Conservation (phyloP, 2,113 vertebrate genomes). For the Odocoileus virginianus region DNA sequence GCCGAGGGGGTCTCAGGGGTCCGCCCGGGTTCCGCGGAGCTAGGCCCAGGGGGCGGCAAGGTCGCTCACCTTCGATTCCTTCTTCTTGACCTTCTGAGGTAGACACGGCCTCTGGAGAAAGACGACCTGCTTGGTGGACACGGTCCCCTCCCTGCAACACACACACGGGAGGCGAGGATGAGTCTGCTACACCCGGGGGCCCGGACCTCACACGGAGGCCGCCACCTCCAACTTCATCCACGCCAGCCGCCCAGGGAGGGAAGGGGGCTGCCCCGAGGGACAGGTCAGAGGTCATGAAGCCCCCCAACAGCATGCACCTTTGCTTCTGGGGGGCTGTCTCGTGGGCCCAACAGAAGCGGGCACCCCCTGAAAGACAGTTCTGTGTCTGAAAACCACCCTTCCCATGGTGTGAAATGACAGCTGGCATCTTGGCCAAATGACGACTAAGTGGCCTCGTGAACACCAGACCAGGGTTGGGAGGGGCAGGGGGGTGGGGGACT, state of each 20-base stretch:
- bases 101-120: constrained; percentile 97
- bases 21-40: not conserved
- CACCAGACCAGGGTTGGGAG: not conserved
- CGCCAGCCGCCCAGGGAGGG: not conserved
- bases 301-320: not conserved
- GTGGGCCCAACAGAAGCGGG: not conserved
- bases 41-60: constrained; percentile 51
- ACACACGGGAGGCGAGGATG: constrained; percentile 68
- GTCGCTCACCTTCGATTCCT: constrained; percentile 91
- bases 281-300: not conserved
- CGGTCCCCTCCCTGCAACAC: constrained; percentile 90
- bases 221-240: not conserved
- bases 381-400: too few relatives aligned
- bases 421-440: not conserved
- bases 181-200: constrained; percentile 28
- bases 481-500: not conserved
- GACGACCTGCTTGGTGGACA: constrained; percentile 97
- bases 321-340: not conserved
- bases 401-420: not conserved
- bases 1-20: not conserved
- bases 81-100: constrained; percentile 90
- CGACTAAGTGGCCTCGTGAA: not conserved
- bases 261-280: too few relatives aligned
- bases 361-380: not conserved
- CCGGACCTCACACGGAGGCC: not conserved